These are phyloP conservation scores for Onychostruthus taczanowskii DNA, from an alignment of 2,113 vertebrate genomes.

Conservation along the genomic window DNA sequence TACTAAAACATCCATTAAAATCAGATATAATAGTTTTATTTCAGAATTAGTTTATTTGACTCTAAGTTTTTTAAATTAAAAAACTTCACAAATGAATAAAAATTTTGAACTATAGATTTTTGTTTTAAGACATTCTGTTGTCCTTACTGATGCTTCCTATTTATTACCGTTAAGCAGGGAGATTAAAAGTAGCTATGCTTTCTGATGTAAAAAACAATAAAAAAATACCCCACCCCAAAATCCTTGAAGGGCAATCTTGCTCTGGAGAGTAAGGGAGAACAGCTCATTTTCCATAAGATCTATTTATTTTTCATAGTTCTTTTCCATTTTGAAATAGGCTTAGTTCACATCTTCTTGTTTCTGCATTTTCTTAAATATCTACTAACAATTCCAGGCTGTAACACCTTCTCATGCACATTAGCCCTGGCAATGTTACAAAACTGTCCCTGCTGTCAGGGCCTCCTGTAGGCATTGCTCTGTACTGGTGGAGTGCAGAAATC, in stretches of 20 bases:
- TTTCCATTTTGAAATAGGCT: background rate
- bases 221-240: background rate
- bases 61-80: background rate
- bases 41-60: background rate
- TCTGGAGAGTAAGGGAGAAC: background rate
- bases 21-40: background rate
- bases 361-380: background rate
- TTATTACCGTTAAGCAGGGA: background rate
- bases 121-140: background rate
- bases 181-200: background rate
- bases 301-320: background rate
- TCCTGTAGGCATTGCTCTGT: background rate
- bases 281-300: background rate
- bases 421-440: background rate
- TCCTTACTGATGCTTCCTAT: background rate
- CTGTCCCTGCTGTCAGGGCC: fast-evolving
- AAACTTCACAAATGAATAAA: background rate
- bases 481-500: background rate
- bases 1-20: background rate
- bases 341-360: background rate
- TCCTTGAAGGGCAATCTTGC: background rate
- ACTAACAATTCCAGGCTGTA: background rate
- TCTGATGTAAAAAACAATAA: background rate
- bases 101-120: background rate
- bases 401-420: background rate